Evolutionary conservation across 1,140 invertebrate genomes (phyloP).

Genomic region (Ceratina australensis): DNA sequence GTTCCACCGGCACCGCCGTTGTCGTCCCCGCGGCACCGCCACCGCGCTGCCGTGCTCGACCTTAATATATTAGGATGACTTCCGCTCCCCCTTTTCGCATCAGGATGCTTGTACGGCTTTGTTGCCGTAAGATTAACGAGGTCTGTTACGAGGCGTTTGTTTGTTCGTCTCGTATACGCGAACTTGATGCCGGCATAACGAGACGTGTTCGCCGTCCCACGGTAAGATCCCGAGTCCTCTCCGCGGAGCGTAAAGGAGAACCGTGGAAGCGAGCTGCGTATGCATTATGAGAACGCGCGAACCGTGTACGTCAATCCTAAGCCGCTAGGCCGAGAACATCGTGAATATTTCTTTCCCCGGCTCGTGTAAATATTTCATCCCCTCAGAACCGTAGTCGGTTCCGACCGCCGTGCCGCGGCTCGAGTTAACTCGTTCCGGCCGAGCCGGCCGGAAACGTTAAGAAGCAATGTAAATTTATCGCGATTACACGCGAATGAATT

Average conservation of each 20-base stretch:
- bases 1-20: no score
- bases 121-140: constrained; percentile 61
- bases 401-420: not conserved
- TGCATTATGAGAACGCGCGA: not conserved
- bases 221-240: constrained; percentile 42
- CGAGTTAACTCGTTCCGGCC: not conserved
- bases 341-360: not conserved
- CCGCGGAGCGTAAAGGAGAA: not conserved
- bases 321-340: not conserved
- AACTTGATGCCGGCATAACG: constrained; percentile 35
- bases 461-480: not conserved
- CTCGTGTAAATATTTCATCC: constrained; percentile 11
- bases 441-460: not conserved
- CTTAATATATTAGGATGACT: constrained; percentile 20
- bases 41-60: not conserved
- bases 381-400: not conserved
- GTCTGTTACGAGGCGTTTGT: constrained; percentile 38
- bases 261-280: constrained; percentile 1
- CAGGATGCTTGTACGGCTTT: constrained; percentile 39
- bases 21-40: no score
- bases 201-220: constrained; percentile 39
- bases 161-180: constrained; percentile 27
- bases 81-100: constrained; percentile 24
- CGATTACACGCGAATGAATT: not conserved
- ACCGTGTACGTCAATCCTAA: not conserved